Conservation (phyloP, 2,888 invertebrate genomes). For the Cataglyphis cursor region DNA sequence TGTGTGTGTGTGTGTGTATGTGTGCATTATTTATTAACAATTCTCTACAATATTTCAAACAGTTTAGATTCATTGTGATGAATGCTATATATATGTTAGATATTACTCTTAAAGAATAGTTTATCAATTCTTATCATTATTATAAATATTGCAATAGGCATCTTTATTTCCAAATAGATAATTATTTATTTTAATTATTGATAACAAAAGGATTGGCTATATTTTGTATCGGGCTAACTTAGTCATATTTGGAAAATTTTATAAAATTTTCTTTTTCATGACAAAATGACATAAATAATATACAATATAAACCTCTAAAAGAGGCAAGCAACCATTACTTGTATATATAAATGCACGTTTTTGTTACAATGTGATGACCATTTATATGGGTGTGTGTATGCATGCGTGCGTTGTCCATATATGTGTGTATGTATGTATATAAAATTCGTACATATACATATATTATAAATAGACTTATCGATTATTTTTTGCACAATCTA, state of each 20-base stretch:
- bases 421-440: background rate
- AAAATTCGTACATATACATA: conserved; percentile 15
- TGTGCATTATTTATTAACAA: conserved; percentile 75
- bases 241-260: background rate
- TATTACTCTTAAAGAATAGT: conserved; percentile 42
- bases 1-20: conserved; percentile 44
- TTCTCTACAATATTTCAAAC: conserved; percentile 60
- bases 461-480: conserved; percentile 10
- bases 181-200: conserved; percentile 42
- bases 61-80: conserved; percentile 58
- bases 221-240: background rate
- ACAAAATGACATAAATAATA: background rate
- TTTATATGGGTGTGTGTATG: background rate
- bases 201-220: conserved; percentile 7
- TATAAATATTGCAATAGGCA: conserved; percentile 33
- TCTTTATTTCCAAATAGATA: conserved; percentile 59
- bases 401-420: background rate
- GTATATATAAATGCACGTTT: conserved; percentile 10
- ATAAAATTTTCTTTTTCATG: background rate
- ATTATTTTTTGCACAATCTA: conserved; percentile 23
- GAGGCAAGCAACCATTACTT: background rate
- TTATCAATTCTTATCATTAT: conserved; percentile 47
- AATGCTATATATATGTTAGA: conserved; percentile 37
- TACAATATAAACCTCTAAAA: background rate
- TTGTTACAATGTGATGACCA: background rate